Evolutionary conservation across 2,113 vertebrate genomes (phyloP).

Genomic region (Aythya baeri): DNA sequence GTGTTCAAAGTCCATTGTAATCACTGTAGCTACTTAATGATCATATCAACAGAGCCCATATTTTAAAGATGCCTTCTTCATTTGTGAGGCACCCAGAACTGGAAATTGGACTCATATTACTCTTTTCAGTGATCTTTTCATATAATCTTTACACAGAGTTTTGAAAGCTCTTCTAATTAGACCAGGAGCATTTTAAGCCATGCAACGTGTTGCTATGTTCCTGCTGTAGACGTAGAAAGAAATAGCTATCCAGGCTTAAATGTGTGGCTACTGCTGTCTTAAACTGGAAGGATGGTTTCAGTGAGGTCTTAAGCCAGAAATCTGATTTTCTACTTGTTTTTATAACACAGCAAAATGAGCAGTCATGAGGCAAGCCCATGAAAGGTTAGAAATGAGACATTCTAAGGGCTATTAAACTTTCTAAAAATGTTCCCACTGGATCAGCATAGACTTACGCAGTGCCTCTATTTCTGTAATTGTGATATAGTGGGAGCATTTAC

Average conservation of each 20-base stretch:
- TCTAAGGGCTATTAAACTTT: constrained; percentile 57
- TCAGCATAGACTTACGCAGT: constrained; percentile 20
- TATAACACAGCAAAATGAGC: constrained; percentile 42
- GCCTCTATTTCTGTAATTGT: constrained; percentile 25
- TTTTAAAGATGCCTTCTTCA: background rate
- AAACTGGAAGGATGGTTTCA: background rate
- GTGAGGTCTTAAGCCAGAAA: constrained; percentile 23
- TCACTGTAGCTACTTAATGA: background rate
- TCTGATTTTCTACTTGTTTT: constrained; percentile 27
- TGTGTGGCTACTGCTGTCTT: background rate
- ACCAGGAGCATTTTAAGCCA: background rate
- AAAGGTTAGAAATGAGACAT: constrained; percentile 61
- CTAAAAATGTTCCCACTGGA: constrained; percentile 38
- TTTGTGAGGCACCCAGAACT: background rate
- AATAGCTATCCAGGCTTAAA: background rate
- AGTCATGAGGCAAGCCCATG: constrained; percentile 24
- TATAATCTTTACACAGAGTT: constrained; percentile 9
- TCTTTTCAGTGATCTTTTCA: constrained; percentile 12
- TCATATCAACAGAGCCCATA: background rate
- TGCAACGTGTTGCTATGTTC: background rate
- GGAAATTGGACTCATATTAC: background rate
- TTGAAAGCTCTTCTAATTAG: constrained; percentile 34
- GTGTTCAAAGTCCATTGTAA: background rate
- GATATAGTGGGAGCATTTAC: background rate
- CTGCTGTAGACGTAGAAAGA: background rate